Base-by-base conservation (phyloP, 2,797 vertebrate species). In the Xiphorhynchus erythropygius region DNA sequence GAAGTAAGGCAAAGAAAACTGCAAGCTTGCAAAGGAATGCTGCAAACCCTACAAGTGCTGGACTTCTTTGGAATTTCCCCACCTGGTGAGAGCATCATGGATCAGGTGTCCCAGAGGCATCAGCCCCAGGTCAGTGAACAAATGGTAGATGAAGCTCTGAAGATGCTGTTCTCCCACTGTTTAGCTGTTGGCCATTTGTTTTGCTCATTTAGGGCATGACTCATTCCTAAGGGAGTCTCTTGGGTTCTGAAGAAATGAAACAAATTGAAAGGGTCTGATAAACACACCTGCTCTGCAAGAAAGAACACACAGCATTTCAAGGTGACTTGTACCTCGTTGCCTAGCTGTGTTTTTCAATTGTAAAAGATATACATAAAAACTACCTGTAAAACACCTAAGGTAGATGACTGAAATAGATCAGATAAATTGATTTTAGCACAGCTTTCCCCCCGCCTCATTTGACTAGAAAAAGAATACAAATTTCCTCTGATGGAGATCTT, bases 381-480 rank as follows among this genome's bases (percentile, higher is more conserved):
- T 56, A 63, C 42, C 70, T 55, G 35, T 69, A 65, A 76, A 91
- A 44, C 68, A 83, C 8, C 32, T 56, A 19, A 76, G 57, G 22
- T 7, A 65, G 37, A 18, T 87, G 65, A 65, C 42, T 69, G 70
- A 89, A 95, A 49, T 9, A 90, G 57, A 39, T 76, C 59, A 79
- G 77, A 69, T 63, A 65, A 73, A 65, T 16, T 65, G 24, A 68
- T 82, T 94, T 89, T 63, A 87, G 25, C 16, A 65, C 9, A 35
- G 39, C 9, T 23, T 63, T 27, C 8, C 0, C 0, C 1, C 1
- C 16, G 13, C 5, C 27, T 50, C 6, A 27, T 71, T 76, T 50
- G 11, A 12, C 14, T 70, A 6, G 27, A 46, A 80, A 50, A 79
- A 11, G 23, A 83, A 63, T 64, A 27, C 9, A 68, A 10, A 23